These are phyloP conservation scores for Bubo scandiacus DNA, from an alignment of 2,113 vertebrate genomes.

Conservation along the genomic window DNA sequence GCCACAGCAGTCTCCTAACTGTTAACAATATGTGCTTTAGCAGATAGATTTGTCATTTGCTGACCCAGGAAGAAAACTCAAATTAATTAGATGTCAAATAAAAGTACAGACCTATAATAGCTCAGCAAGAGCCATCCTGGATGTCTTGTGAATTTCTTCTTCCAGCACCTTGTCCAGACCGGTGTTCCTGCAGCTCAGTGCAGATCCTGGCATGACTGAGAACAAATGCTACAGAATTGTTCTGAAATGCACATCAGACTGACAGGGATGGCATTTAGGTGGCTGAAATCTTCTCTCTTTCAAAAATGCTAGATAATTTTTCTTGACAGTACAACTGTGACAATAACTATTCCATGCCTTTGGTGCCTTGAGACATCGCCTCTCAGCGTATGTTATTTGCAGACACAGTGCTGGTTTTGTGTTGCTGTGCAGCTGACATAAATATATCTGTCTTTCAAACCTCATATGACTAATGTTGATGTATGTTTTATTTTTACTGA, in stretches of 20 bases:
- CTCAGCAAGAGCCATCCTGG: neutral
- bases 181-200: neutral
- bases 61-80: neutral
- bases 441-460: slow-evolving; percentile 34
- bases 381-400: neutral
- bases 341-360: neutral
- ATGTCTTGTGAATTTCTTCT: neutral
- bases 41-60: neutral
- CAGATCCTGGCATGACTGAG: neutral
- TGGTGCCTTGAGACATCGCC: neutral
- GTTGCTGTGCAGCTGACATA: slow-evolving; percentile 8
- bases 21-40: neutral
- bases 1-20: neutral
- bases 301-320: neutral
- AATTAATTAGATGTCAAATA: neutral
- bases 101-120: neutral
- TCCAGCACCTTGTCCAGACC: neutral
- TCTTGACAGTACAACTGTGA: slow-evolving; percentile 14
- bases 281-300: slow-evolving; percentile 10
- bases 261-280: slow-evolving; percentile 37
- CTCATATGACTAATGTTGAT: neutral
- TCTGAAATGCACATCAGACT: slow-evolving; percentile 45
- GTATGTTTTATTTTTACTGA: slow-evolving; percentile 43
- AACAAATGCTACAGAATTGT: slow-evolving; percentile 6
- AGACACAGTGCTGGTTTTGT: neutral